A percentile compares a stretch with the other conserved stretches of the same genome.
These are phyloP conservation scores for Sigmodon hispidus DNA, from an alignment of 2,113 vertebrate genomes.

Conservation along the genomic window DNA sequence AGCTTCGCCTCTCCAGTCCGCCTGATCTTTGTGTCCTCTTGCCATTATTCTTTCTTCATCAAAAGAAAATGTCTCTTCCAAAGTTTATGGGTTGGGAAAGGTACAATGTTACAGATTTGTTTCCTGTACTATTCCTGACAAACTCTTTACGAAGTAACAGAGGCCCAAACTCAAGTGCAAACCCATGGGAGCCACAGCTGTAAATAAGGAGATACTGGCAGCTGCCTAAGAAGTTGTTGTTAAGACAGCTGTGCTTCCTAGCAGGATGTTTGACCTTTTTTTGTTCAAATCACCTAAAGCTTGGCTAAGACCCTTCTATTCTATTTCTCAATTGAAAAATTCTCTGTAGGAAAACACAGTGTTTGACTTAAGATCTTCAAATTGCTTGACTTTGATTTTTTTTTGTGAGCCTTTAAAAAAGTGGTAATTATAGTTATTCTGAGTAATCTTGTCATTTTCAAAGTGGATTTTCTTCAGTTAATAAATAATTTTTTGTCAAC, in stretches of 20 bases:
- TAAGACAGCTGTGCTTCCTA: slow-evolving; percentile 92
- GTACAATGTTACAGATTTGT: slow-evolving; percentile 87
- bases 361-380: slow-evolving; percentile 55
- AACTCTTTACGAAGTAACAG: slow-evolving; percentile 95
- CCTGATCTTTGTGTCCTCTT: background rate
- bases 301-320: slow-evolving; percentile 90
- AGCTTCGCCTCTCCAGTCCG: background rate
- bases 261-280: slow-evolving; percentile 89
- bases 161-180: slow-evolving; percentile 89
- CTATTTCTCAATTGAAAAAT: slow-evolving; percentile 92
- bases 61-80: slow-evolving; percentile 3
- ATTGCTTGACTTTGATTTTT: slow-evolving; percentile 57
- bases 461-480: slow-evolving; percentile 82
- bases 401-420: slow-evolving; percentile 66
- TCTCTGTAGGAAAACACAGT: slow-evolving; percentile 85
- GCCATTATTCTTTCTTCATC: background rate
- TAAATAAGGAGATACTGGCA: slow-evolving; percentile 93
- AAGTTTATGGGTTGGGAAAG: slow-evolving; percentile 81
- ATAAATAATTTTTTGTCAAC: slow-evolving; percentile 80
- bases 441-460: slow-evolving; percentile 81
- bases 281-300: slow-evolving; percentile 88
- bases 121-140: slow-evolving; percentile 87
- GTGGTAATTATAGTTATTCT: slow-evolving; percentile 80
- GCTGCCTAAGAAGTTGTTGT: slow-evolving; percentile 92
- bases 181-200: slow-evolving; percentile 94